Base-by-base conservation (phyloP, 2,113 vertebrate genomes). In the Cyanoramphus novaezelandiae region DNA sequence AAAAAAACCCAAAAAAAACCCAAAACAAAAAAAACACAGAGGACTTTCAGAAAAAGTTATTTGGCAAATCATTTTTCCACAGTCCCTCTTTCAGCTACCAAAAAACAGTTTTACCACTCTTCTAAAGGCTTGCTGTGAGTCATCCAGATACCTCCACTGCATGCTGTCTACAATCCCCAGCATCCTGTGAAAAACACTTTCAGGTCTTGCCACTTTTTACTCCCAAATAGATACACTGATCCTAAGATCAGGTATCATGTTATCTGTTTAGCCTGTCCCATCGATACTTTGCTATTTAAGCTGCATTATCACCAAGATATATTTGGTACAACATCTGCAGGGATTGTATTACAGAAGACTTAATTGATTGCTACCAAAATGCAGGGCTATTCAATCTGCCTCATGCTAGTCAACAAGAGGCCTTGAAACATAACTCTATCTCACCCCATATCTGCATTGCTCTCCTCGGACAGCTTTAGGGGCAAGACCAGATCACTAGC, bases 211-310 rank as follows among this genome's bases (percentile, higher is more conserved):
- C 1, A 6, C 11, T 74, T 83, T 83, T 72, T 89, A 29, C 17
- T 85, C 29, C 47, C 65, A 67, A 88, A 83, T 53, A n/a, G 20
- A 46, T 31, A 55, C 35, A 10, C 21, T 57, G 39, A 97, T 90
- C 57, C 65, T 86, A 72, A 93, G 87, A 88, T 74, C 35, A 44
- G 39, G 62, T 88, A 92, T 96, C 69, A 57, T 49, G 62, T 92
- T 90, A 90, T 78, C 93, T 94, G 41, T 94, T 95, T 86, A 74
- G 84, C 63, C 57, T 52, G 28, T 23, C 27, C 65, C 83, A 75
- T 95, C 93, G 90, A 93, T 95, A 82, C 41, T 17, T 70, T 86
- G 75, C 65, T 89, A 88, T 95, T 92, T 95, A 94, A 86, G 75
- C 76, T 92, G 52, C 71, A 86, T 89, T 94, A 88, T 91, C 77